Base-by-base conservation (phyloP, 37 sponge, comb jelly and placozoan species). In the Halisarca cf. caerulea region DNA sequence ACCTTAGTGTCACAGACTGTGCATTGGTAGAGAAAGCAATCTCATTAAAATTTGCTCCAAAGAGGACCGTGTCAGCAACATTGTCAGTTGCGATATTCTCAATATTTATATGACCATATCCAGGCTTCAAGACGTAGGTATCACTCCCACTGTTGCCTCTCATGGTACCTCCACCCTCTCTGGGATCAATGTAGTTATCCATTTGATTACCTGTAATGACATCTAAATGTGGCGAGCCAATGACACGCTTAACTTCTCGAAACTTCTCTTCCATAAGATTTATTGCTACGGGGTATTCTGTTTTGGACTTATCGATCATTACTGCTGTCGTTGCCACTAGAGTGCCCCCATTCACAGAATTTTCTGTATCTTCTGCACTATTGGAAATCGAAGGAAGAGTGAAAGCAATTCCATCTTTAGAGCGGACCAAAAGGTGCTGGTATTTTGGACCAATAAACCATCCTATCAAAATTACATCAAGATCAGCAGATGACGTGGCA, bases 151-250 rank as follows among this genome's bases (percentile, higher is more conserved):
- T 59, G 23, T 35, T 27, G 9, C 82, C 82, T 42, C 45, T 28
- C 66, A 82, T 18, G 24, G 3, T n/a, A 58, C 28, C 62, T 41
- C 41, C 30, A 33, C 66, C 82, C 11, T 61, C 35, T 38, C 43
- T 41, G 59, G 82, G 82, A 35, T 81, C 82, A 24, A 81, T 81
- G 21, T 42, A 27, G 39, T 42, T 81, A 33, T 83, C 25, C 54
- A 39, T 69, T 3, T 39, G 14, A 43, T 71, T 83, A 5, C 72
- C 84, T n/a, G 15, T 47, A 11, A 83, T 45, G n/a, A 23, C 37
- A 32, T 83, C 84, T 17, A 8, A 11, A 37, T 25, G 28, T 41
- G 64, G 37, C 7, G 82, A 82, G 6, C 80, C 80, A 9, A 37
- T 14, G 4, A 79, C 80, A 14, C 80, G 55, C 6, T 28, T 8